A percentile compares a stretch with the other conserved stretches of the same genome.
phyloP scores from a whole-genome alignment of 2,888 invertebrate genomes.

The Drosophila dives region DNA sequence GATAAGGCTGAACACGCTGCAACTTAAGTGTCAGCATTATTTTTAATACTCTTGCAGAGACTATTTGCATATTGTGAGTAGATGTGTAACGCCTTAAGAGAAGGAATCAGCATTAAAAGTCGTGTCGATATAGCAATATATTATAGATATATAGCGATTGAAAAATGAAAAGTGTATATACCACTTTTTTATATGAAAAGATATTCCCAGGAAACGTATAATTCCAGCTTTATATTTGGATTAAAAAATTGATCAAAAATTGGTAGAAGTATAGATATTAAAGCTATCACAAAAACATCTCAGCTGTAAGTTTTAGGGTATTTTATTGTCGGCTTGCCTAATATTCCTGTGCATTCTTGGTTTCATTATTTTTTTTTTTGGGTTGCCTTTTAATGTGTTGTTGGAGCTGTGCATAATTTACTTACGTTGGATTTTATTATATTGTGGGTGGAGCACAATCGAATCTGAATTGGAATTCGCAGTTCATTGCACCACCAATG shows the following conservation, averaged over 20 bases:
- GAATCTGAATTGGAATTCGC: constrained; percentile 38
- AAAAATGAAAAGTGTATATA: background rate
- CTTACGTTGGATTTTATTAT: constrained; percentile 13
- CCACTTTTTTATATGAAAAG: background rate
- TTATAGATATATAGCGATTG: background rate
- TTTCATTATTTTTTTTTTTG: background rate
- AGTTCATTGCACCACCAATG: constrained; percentile 65
- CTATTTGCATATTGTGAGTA: background rate
- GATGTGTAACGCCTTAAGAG: background rate
- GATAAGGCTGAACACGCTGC: constrained; percentile 46
- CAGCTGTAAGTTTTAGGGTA: constrained; percentile 6
- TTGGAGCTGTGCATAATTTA: constrained; percentile 22
- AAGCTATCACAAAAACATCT: background rate
- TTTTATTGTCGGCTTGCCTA: background rate
- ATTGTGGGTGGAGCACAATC: constrained; percentile 3
- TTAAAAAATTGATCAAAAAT: background rate
- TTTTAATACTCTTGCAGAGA: constrained; percentile 1
- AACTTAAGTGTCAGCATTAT: constrained; percentile 46
- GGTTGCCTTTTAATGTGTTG: constrained; percentile 9
- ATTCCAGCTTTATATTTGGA: background rate
- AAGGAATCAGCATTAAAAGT: background rate
- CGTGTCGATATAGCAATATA: background rate
- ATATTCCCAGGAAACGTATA: fast-evolving
- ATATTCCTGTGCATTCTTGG: background rate
- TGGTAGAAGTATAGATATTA: background rate